Conservation (phyloP, 2,113 vertebrate genomes). For the Apteryx mantelli region DNA sequence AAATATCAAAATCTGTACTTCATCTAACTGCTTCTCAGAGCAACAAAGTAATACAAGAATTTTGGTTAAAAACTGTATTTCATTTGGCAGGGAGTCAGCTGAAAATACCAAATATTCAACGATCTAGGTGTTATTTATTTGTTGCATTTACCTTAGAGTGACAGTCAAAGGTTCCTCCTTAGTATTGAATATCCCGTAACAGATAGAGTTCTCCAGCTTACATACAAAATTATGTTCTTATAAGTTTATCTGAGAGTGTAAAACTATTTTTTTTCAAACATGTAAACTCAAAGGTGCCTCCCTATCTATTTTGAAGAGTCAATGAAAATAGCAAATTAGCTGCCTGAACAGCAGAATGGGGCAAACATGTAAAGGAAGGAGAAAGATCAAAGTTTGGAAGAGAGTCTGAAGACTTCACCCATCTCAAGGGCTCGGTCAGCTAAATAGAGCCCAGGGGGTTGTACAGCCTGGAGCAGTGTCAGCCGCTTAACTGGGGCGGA, state of each 20-base stretch:
- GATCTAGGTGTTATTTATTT: neutral
- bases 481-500: too few relatives aligned
- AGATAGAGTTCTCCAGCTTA: neutral
- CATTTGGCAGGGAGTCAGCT: neutral
- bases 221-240: neutral
- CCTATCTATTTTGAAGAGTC: neutral
- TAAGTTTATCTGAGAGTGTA: neutral
- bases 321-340: neutral
- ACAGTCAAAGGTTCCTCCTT: neutral
- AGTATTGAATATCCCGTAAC: neutral
- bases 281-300: neutral
- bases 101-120: neutral
- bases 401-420: neutral
- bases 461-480: neutral
- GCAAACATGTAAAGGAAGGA: neutral
- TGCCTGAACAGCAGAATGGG: neutral
- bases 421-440: fast-evolving
- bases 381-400: neutral
- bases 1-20: neutral
- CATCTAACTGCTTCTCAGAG: neutral
- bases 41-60: neutral
- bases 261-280: neutral
- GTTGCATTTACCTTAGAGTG: neutral
- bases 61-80: neutral
- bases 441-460: neutral